A percentile compares a stretch with the other conserved stretches of the same genome.
These are phyloP conservation scores for Maylandia zebra DNA, from an alignment of 2,113 vertebrate species.

Conservation along the genomic window DNA sequence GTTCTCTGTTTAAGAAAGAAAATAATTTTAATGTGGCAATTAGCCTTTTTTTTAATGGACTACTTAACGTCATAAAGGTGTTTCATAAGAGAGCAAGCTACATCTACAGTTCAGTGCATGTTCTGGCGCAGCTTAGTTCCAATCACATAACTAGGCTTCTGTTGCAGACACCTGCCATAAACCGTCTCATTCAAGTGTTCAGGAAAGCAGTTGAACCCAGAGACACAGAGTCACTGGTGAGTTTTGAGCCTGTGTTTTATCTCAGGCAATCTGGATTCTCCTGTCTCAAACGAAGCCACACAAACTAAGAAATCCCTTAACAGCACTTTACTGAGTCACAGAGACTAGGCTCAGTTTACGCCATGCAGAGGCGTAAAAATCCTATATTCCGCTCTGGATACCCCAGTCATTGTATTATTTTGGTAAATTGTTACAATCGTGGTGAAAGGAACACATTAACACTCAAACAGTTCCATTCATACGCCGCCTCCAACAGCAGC, in stretches of 20 bases:
- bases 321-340: neutral
- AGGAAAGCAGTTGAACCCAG: conserved; percentile 8
- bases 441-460: neutral
- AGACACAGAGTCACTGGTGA: neutral
- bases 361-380: neutral
- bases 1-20: conserved; percentile 61
- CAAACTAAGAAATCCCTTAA: conserved; percentile 7
- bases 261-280: neutral
- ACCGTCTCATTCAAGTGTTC: conserved; percentile 4
- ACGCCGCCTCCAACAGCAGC: neutral
- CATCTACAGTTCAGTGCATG: neutral
- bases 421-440: neutral
- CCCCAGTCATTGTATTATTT: neutral
- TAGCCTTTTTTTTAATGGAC: neutral
- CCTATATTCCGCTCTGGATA: neutral
- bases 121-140: conserved; percentile 29
- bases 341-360: neutral
- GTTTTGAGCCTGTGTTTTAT: neutral
- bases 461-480: neutral
- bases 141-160: conserved; percentile 28
- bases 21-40: neutral
- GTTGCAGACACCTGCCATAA: neutral
- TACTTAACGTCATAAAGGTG: neutral
- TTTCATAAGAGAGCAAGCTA: neutral
- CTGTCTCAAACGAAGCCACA: neutral